Percentiles rank a stretch among this genome's conserved stretches.
These are phyloP conservation scores for Nothocercus nigrocapillus DNA, from an alignment of 2,113 vertebrate species.

Conservation along the genomic window DNA sequence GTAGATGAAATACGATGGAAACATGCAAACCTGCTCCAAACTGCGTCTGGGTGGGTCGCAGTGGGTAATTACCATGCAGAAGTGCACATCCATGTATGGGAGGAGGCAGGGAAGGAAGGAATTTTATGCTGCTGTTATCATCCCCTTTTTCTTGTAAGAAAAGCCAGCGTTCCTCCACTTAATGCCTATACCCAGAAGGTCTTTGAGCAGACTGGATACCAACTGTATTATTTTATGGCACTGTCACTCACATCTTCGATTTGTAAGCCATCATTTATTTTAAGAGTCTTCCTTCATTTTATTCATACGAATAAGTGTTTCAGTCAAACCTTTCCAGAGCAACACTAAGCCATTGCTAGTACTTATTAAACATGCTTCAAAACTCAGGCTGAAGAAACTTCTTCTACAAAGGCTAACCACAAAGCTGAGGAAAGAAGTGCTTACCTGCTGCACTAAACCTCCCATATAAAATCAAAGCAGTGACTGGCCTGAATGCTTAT, in stretches of 20 bases:
- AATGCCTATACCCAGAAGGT: neutral
- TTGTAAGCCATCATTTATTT: neutral
- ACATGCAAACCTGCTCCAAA: neutral
- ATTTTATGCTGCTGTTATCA: neutral
- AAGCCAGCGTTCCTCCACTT: neutral
- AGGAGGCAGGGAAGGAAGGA: neutral
- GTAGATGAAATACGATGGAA: neutral
- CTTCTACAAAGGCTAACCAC: neutral
- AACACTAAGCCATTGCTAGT: neutral
- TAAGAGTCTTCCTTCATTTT: neutral
- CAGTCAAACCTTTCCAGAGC: neutral
- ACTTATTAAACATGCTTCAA: neutral
- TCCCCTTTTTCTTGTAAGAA: neutral
- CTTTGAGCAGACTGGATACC: neutral
- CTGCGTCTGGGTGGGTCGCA: accelerated
- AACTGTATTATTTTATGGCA: neutral
- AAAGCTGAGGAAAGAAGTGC: neutral
- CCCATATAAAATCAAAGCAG: neutral
- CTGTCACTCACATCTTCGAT: neutral
- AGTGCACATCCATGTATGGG: neutral
- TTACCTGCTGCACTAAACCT: neutral
- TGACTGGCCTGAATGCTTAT: neutral
- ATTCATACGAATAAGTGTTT: neutral
- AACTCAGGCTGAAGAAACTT: neutral
- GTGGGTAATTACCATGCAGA: neutral